Base-by-base conservation (phyloP, 2,888 invertebrate genomes). In the Zootermopsis nevadensis region DNA sequence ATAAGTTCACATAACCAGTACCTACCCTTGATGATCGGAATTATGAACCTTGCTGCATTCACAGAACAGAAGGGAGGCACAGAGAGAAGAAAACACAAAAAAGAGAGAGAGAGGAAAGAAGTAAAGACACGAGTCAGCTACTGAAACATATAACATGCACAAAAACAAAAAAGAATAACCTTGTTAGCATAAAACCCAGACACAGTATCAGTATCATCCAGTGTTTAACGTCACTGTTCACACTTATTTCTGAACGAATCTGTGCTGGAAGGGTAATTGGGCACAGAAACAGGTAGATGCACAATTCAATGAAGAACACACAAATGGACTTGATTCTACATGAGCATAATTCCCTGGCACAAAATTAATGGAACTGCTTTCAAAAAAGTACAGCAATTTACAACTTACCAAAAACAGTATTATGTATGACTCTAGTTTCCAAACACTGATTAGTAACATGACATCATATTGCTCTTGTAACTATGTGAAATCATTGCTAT, bases 11-110 rank as follows among this genome's bases (percentile, higher is more conserved):
- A 86, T 87, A 87, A 86, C 84, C 87, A 85, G 88, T 85, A 85
- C 89, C 89, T 89, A 89, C 89, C 89, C 89, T 88, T 88, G 85
- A 88, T 87, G 87, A 89, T 89, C 87, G 89, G 89, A 88, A 90
- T 89, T 87, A 89, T 86, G 88, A 89, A 89, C 87, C 89, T 89
- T 86, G 89, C 89, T 89, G 88, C 74, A 79, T 35, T 80, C 82
- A 83, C 88, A 86, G 88, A 87, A 80, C 83, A 85, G 86, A 87
- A 87, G 87, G 88, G 88, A 88, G 87, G 88, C 87, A 88, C 87
- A 87, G 87, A 88, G 88, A 87, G 88, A 85, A 86, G 87, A 87
- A 86, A 87, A 88, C 86, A 88, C 86, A 88, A 88, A 88, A 88
- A 87, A 88, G 86, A 87, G 86, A 86, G 85, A 88, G 86, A 86